These are phyloP conservation scores for Caprella mutica DNA, from an alignment of 2,888 invertebrate species.

Conservation along the genomic window DNA sequence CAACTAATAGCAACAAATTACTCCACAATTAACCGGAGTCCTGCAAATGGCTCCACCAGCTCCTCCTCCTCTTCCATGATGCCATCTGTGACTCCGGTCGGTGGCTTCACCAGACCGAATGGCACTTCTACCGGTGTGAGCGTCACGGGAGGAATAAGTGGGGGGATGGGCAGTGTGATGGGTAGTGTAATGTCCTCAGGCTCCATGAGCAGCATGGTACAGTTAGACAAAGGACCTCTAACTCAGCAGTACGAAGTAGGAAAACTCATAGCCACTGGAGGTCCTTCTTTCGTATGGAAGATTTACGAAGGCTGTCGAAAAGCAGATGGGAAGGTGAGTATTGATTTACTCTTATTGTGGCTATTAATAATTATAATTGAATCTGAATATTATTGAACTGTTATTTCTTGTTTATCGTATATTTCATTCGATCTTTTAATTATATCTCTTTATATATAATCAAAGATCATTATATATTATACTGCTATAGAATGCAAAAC, in stretches of 20 bases:
- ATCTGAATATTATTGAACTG: no score
- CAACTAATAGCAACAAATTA: no score
- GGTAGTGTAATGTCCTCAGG: background rate
- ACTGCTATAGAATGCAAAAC: no score
- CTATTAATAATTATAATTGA: no score
- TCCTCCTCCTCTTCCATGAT: background rate
- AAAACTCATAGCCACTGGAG: constrained; percentile 63
- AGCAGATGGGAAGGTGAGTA: constrained; percentile 73
- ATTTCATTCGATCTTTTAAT: no score
- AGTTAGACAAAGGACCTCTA: constrained; percentile 54
- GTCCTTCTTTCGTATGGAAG: constrained; percentile 82
- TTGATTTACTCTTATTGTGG: no score
- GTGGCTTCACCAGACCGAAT: constrained; percentile 1
- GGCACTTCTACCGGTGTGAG: background rate
- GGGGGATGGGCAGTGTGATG: constrained; percentile 7
- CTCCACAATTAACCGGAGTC: no score
- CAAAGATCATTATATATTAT: no score
- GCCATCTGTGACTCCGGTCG: background rate
- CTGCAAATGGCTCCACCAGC: background rate
- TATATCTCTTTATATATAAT: no score
- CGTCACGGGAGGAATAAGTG: background rate
- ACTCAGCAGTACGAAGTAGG: constrained; percentile 76
- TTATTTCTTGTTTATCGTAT: no score
- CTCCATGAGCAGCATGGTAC: background rate
- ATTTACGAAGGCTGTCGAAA: constrained; percentile 80